Percentiles rank a stretch among this genome's conserved stretches.
phyloP scores from a whole-genome alignment of 2,797 vertebrate species.

The Paratrypauchen microcephalus region DNA sequence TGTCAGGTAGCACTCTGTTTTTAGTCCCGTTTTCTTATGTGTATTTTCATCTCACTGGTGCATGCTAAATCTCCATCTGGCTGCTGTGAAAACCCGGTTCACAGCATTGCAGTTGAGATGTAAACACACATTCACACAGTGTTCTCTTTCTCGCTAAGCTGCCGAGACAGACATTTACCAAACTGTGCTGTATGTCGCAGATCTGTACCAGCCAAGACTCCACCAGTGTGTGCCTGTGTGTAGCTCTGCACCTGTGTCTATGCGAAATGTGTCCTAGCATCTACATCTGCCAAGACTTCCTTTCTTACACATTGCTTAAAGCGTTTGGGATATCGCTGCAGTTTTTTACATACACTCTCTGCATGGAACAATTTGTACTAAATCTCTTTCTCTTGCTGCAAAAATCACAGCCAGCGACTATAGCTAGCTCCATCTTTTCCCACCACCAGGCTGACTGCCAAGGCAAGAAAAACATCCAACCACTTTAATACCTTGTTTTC shows the following conservation, averaged over 20 bases:
- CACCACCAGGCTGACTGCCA: constrained; percentile 64
- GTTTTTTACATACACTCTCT: constrained; percentile 56
- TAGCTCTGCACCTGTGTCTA: constrained; percentile 39
- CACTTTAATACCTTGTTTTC: constrained; percentile 76
- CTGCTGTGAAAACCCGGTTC: constrained; percentile 71
- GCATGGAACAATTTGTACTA: constrained; percentile 69
- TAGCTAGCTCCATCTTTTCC: constrained; percentile 63
- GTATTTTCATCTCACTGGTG: constrained; percentile 66
- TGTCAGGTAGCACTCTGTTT: constrained; percentile 38
- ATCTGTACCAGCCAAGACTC: constrained; percentile 71
- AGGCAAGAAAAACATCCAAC: constrained; percentile 64
- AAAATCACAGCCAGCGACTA: constrained; percentile 67
- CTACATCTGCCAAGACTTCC: constrained; percentile 58
- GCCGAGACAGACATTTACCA: constrained; percentile 73
- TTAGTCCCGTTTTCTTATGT: constrained; percentile 50
- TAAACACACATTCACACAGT: constrained; percentile 76
- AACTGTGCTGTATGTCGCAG: constrained; percentile 73
- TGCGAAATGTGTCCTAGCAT: constrained; percentile 40
- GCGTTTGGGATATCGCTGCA: constrained; percentile 59
- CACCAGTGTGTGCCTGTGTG: constrained; percentile 45
- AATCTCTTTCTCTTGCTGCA: constrained; percentile 60
- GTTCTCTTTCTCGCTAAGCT: constrained; percentile 73
- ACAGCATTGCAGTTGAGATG: constrained; percentile 72
- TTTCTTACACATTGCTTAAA: constrained; percentile 57
- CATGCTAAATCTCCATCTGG: constrained; percentile 75